Base-by-base conservation (phyloP, 1,140 invertebrate species). In the Helicoverpa zea region DNA sequence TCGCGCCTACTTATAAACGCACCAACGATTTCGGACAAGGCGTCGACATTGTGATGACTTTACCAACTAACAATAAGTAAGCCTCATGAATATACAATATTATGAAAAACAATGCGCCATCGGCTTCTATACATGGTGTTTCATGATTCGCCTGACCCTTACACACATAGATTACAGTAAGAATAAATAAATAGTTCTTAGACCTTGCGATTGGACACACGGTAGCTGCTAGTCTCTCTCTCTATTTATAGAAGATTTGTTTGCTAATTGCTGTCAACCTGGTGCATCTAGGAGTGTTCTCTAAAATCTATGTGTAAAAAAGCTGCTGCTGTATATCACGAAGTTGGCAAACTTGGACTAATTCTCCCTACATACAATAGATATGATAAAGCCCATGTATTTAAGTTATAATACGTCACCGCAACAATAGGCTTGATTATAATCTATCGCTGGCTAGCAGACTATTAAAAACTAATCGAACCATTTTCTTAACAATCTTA, bases 141-240 rank as follows among this genome's bases (percentile, higher is more conserved):
- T 77, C 59, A 77, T 52, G 70, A 43, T 58, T 30, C n/a, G 54
- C n/a, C 47, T 64, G 58, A 54, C 59, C 59, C 59, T 64, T 77
- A 23, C 4, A 54, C 13, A n/a, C 74, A 49, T 77, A n/a, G 16
- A 77, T 77, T 64, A 64, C 23, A 77, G 18, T 52, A 14, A 52
- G 68, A 77, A 79, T 79, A 74, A 66, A 59, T 61, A 52, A 74
- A 73, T 52, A 76, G 49, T 82, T 82, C 59, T 35, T 79, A 82
- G 77, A 79, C 81, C 81, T 82, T 82, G 81, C 73, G 59, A 77
- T 77, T 77, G 23, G 43, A 77, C 18, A 77, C 30, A 56, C 51
- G 23, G 35, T 77, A 81, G 83, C 81, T 82, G 76, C 66, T 82
- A 80, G 78, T 84, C 80, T 86, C 86, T 85, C 86, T 85, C 84